These are phyloP conservation scores for Gopherus flavomarginatus DNA, from an alignment of 2,113 vertebrate species.

Conservation along the genomic window DNA sequence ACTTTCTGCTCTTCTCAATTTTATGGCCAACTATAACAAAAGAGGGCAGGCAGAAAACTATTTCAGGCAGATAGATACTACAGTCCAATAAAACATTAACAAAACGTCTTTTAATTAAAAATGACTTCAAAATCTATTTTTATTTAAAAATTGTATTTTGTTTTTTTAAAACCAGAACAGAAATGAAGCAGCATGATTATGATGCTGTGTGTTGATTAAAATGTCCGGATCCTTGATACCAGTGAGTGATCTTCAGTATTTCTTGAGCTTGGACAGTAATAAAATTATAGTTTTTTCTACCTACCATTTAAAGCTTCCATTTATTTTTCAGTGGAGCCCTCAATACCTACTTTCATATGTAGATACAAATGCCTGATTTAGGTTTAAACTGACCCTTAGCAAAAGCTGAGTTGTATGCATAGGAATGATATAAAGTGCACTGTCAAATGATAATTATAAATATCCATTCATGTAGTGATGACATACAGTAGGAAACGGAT, in stretches of 20 bases:
- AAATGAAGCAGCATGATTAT: not conserved
- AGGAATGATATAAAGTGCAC: not conserved
- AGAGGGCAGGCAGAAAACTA: not conserved
- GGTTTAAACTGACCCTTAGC: not conserved
- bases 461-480: not conserved
- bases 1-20: slow-evolving; percentile 14
- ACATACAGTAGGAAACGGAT: fast-evolving
- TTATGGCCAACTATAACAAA: slow-evolving; percentile 30
- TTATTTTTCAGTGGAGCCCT: slow-evolving; percentile 5
- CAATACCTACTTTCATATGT: not conserved
- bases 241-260: not conserved
- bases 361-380: not conserved
- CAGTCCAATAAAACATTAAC: not conserved
- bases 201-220: not conserved
- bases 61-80: not conserved
- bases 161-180: not conserved
- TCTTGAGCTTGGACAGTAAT: not conserved
- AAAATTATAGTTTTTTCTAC: not conserved
- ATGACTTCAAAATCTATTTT: not conserved
- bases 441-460: slow-evolving; percentile 1
- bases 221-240: not conserved
- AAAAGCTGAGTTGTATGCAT: not conserved
- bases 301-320: not conserved
- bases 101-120: not conserved
- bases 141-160: not conserved